Base-by-base conservation (phyloP, 2,888 invertebrate species). In the Drosophila buzzatii region DNA sequence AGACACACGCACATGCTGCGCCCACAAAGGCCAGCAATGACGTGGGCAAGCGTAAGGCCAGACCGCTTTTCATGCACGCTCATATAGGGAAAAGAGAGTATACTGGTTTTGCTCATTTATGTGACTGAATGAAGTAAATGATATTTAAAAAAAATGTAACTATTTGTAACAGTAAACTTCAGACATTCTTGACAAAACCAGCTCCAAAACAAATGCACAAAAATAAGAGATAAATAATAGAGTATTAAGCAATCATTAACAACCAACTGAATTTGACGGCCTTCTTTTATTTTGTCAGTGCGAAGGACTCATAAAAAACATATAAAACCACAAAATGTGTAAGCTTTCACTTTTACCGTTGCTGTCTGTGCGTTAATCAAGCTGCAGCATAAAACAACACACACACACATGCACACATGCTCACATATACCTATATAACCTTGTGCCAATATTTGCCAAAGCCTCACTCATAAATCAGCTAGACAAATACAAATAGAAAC, bases 401-500 rank as follows among this genome's bases (percentile, higher is more conserved):
- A 27, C 47, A 9, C 31, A 14, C 45, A 23, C 16, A 16, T 16
- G 37, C 18, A 31, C 7, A 42, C 35, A 42, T 52, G 60, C 44
- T 55, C 70, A 47, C n/a, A 7, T 35, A 20, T 16, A 53, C 4
- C 35, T 37, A 20, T 69, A 85, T 64, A 72, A 56, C 68, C 73
- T 79, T 68, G 69, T 70, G 81, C 56, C 78, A 90, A 85, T 86
- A 85, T 90, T 88, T 85, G 70, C 65, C 20, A 67, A 68, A 42
- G 59, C 45, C 57, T 82, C 60, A 72, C 83, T 71, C 81, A 78
- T 85, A 88, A 85, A 90, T 85, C 81, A 90, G 81, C 81, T 72
- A 85, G 77, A 82, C 83, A 90, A 79, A 90, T 73, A 82, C 65
- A 68, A 70, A 58, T 41, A 61, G 53, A 66, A 63, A 57, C 47